A percentile compares a stretch with the other conserved stretches of the same genome.
phyloP scores from a whole-genome alignment of 2,888 invertebrate species.

The Amphimallon solstitiale region DNA sequence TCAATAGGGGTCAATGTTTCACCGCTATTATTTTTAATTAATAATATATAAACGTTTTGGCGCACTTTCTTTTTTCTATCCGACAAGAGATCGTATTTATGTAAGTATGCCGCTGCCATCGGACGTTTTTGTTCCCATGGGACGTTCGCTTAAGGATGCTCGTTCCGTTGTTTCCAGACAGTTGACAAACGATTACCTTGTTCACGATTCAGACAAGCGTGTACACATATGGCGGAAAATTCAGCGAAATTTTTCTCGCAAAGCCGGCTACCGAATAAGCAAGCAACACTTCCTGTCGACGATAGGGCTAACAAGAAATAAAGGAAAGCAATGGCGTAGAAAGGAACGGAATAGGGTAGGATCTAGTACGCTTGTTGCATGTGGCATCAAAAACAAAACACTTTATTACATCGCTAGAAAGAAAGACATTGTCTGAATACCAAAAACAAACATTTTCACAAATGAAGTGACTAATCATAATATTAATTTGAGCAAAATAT shows the following conservation, averaged over 20 bases:
- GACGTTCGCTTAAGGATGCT: background rate
- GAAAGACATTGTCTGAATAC: too few relatives aligned
- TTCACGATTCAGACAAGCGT: background rate
- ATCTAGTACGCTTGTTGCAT: background rate
- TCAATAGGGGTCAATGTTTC: too few relatives aligned
- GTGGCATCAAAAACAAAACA: too few relatives aligned
- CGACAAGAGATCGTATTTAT: background rate
- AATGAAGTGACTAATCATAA: too few relatives aligned
- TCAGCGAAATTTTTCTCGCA: conserved; percentile 1
- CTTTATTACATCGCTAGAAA: too few relatives aligned
- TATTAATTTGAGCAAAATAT: too few relatives aligned
- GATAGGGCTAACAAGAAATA: background rate
- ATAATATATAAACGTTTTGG: background rate
- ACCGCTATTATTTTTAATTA: background rate
- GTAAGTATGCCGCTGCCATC: background rate
- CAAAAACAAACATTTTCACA: too few relatives aligned
- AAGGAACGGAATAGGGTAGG: background rate
- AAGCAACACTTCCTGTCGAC: background rate
- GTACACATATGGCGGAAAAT: background rate
- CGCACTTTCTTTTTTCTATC: background rate
- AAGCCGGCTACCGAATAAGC: background rate
- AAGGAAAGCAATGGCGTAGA: background rate
- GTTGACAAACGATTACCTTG: conserved; percentile 27
- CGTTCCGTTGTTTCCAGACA: conserved; percentile 13
- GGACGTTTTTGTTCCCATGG: conserved; percentile 14